A percentile compares a stretch with the other conserved stretches of the same genome.
Conservation (phyloP, 2,797 vertebrate species). For the Melanotaenia pygmaea region DNA sequence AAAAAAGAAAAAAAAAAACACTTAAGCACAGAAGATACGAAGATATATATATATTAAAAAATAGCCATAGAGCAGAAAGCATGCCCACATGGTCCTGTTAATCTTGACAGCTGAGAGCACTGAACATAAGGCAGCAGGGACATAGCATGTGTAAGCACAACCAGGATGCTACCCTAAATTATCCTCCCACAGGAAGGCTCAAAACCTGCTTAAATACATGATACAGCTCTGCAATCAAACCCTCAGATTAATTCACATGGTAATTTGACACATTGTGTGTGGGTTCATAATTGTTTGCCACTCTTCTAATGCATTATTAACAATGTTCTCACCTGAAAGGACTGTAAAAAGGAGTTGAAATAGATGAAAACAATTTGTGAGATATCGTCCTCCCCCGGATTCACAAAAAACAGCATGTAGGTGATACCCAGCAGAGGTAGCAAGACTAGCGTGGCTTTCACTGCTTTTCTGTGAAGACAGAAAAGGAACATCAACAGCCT, state of each 20-base stretch:
- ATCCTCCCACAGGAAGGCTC: conserved; percentile 41
- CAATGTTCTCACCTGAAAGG: conserved; percentile 89
- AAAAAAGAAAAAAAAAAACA: neutral
- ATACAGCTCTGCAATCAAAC: neutral
- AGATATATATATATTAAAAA: conserved; percentile 3
- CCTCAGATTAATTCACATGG: conserved; percentile 12
- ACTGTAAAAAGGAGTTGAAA: conserved; percentile 98
- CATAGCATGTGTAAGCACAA: conserved; percentile 20
- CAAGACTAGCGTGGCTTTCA: conserved; percentile 95
- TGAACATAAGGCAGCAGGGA: conserved; percentile 34
- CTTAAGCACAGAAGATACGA: conserved; percentile 17
- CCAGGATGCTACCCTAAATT: conserved; percentile 48
- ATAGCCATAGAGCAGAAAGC: conserved; percentile 36
- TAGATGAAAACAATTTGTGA: conserved; percentile 98
- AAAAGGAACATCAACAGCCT: conserved; percentile 8
- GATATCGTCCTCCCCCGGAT: conserved; percentile 95
- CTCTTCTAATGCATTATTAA: neutral
- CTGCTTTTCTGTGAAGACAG: conserved; percentile 89
- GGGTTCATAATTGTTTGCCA: neutral
- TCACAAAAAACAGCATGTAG: conserved; percentile 98
- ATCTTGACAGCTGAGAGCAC: conserved; percentile 49
- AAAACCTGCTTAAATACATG: conserved; percentile 10
- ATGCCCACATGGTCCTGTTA: conserved; percentile 42
- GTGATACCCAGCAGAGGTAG: conserved; percentile 96
- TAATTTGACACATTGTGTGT: neutral